phyloP scores from a whole-genome alignment of 2,888 invertebrate genomes.

The Acanthococcus lagerstroemiae region DNA sequence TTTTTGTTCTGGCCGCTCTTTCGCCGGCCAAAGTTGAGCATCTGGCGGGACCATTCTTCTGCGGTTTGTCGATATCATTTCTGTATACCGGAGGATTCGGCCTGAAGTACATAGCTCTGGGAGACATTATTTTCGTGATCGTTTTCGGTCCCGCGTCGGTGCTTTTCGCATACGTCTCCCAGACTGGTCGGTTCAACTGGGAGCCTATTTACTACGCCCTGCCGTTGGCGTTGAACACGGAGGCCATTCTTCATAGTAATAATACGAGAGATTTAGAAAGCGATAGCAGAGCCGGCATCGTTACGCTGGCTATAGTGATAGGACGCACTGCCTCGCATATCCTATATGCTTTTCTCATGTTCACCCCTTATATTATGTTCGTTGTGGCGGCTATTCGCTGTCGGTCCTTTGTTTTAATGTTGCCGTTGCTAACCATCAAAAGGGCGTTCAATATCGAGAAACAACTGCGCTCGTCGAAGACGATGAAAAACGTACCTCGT shows the following conservation, averaged over 20 bases:
- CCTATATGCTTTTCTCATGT: slow-evolving; percentile 77
- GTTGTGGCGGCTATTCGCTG: slow-evolving; percentile 74
- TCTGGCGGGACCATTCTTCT: slow-evolving; percentile 86
- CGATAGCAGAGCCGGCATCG: slow-evolving; percentile 81
- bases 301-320: slow-evolving; percentile 86
- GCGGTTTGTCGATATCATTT: slow-evolving; percentile 88
- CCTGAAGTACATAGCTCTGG: slow-evolving; percentile 87
- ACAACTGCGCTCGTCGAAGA: slow-evolving; percentile 66
- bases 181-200: slow-evolving; percentile 84
- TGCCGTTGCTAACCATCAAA: slow-evolving; percentile 78
- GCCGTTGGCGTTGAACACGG: slow-evolving; percentile 85
- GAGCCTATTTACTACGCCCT: slow-evolving; percentile 86
- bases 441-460: slow-evolving; percentile 84
- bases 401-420: slow-evolving; percentile 68
- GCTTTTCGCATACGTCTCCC: slow-evolving; percentile 83
- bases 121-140: slow-evolving; percentile 81
- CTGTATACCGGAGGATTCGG: slow-evolving; percentile 95
- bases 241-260: slow-evolving; percentile 90
- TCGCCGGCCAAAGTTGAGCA: slow-evolving; percentile 93
- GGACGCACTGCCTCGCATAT: slow-evolving; percentile 85
- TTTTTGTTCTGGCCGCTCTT: slow-evolving; percentile 61
- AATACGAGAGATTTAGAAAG: slow-evolving; percentile 85
- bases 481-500: slow-evolving; percentile 71
- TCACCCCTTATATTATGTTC: slow-evolving; percentile 82
- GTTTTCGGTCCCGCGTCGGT: slow-evolving; percentile 92